These are phyloP conservation scores for Idaea biselata DNA, from an alignment of 2,888 invertebrate genomes.

Conservation along the genomic window DNA sequence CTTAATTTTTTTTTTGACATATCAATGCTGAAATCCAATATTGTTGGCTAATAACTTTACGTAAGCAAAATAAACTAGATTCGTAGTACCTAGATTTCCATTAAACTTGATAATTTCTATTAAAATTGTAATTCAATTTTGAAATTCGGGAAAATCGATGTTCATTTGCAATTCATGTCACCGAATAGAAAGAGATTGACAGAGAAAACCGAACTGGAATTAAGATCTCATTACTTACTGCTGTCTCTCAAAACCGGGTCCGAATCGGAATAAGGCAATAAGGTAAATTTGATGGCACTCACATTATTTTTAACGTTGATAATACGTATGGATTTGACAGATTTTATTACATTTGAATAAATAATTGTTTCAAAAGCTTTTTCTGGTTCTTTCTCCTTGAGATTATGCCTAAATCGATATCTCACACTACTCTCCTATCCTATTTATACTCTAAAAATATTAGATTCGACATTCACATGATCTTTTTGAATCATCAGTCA, in stretches of 20 bases:
- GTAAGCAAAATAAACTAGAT: too few relatives aligned
- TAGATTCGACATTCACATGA: too few relatives aligned
- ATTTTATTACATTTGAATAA: neutral
- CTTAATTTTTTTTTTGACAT: too few relatives aligned
- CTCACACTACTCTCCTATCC: too few relatives aligned
- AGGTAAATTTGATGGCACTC: constrained; percentile 10
- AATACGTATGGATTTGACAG: constrained; percentile 19
- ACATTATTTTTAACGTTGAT: constrained; percentile 6
- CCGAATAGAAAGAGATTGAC: constrained; percentile 32
- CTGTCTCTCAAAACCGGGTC: constrained; percentile 38
- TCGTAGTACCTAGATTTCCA: neutral
- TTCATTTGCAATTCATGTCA: constrained; percentile 44
- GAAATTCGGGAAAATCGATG: constrained; percentile 29
- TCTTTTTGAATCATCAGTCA: too few relatives aligned
- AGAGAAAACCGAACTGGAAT: constrained; percentile 40
- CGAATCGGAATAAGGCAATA: constrained; percentile 34
- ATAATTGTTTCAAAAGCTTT: too few relatives aligned
- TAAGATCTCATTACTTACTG: constrained; percentile 42
- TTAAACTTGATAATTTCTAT: constrained; percentile 11
- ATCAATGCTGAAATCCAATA: too few relatives aligned
- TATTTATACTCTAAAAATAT: too few relatives aligned
- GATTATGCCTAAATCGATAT: too few relatives aligned
- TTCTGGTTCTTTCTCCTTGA: too few relatives aligned
- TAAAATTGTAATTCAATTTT: constrained; percentile 30
- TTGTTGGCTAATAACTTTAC: constrained; percentile 1